A percentile compares a stretch with the other conserved stretches of the same genome.
Conservation (phyloP, 64 coral and sea anemone genomes). For the Pachyseris speciosa region DNA sequence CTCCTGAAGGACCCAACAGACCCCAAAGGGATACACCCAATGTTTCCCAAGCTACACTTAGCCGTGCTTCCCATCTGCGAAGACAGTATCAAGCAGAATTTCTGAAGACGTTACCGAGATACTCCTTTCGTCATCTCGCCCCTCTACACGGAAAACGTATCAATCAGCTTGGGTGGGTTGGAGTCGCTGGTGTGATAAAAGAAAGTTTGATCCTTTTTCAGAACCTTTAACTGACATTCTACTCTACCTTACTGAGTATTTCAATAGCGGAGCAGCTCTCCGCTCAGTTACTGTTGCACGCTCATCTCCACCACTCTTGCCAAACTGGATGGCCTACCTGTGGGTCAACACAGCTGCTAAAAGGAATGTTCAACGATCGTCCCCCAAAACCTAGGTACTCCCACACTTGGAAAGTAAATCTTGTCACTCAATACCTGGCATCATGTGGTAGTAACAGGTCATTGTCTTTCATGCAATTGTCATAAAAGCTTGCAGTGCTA, state of each 20-base stretch:
- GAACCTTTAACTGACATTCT: constrained; percentile 4
- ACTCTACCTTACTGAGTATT: constrained; percentile 14
- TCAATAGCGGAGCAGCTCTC: constrained; percentile 6
- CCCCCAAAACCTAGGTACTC: not conserved
- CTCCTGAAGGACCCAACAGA: not conserved
- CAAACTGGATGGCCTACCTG: not conserved
- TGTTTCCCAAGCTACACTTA: constrained; percentile 1
- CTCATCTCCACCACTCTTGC: constrained; percentile 23
- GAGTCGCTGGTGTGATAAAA: constrained; percentile 2
- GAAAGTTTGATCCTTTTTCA: not conserved
- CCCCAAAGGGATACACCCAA: not conserved
- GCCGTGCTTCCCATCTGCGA: constrained; percentile 24
- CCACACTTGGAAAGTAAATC: no score
- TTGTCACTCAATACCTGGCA: no score
- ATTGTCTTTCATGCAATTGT: no score
- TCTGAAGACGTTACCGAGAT: not conserved
- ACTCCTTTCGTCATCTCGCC: constrained; percentile 20
- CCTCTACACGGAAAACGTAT: constrained; percentile 41
- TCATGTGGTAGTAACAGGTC: no score
- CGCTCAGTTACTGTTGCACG: not conserved
- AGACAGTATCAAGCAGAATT: constrained; percentile 6
- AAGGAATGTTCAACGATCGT: not conserved
- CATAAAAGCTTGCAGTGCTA: no score
- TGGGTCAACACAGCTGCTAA: not conserved
- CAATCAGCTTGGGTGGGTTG: not conserved